Conservation (phyloP, 2,113 vertebrate genomes). For the Trogon surrucura region DNA sequence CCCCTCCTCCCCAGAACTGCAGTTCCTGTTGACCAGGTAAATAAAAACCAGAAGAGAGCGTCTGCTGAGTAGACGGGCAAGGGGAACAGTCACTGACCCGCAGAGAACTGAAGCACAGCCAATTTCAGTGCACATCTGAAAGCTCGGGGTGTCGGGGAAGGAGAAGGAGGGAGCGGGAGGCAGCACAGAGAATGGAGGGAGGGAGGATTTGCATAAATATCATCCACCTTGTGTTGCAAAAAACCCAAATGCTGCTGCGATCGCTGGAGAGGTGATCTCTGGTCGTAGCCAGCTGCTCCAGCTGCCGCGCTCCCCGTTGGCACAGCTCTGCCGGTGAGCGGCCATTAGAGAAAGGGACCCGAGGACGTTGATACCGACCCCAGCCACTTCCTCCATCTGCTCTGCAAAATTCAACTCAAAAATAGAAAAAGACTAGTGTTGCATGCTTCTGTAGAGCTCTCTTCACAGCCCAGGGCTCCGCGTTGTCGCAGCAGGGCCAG, state of each 20-base stretch:
- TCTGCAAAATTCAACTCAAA: conserved; percentile 29
- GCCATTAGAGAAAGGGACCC: conserved; percentile 43
- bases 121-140: conserved; percentile 51
- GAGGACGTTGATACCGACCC: background rate
- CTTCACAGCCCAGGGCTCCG: background rate
- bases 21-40: conserved; percentile 50
- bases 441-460: conserved; percentile 39
- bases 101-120: conserved; percentile 67
- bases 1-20: conserved; percentile 28
- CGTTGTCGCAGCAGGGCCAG: background rate
- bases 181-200: background rate
- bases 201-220: conserved; percentile 65
- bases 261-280: background rate
- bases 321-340: conserved; percentile 33
- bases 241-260: conserved; percentile 27
- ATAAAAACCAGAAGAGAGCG: conserved; percentile 39
- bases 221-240: conserved; percentile 45
- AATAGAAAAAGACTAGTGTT: conserved; percentile 28
- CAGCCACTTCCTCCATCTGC: conserved; percentile 60
- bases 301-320: conserved; percentile 42
- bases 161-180: background rate
- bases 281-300: conserved; percentile 24
- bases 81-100: conserved; percentile 69
- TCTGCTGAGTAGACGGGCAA: background rate
- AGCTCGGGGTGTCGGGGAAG: background rate